Conservation (phyloP, 2,113 vertebrate genomes). For the Salminus brasiliensis region DNA sequence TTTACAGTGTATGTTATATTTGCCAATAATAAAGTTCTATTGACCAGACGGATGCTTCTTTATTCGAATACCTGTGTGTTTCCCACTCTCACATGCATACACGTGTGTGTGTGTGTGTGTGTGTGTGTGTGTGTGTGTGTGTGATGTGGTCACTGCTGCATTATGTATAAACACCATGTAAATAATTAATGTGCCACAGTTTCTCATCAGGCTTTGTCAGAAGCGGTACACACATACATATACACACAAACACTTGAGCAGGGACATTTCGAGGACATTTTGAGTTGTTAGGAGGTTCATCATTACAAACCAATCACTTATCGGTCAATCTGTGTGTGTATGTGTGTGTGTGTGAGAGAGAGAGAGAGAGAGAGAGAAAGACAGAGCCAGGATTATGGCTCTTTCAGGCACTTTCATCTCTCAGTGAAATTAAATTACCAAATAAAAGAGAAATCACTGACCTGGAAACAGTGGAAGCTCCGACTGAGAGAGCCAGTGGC, state of each 20-base stretch:
- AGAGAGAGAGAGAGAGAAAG: background rate
- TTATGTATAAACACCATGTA: slow-evolving; percentile 68
- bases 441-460: slow-evolving; percentile 43
- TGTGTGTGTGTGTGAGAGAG: background rate
- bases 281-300: slow-evolving; percentile 38
- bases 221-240: slow-evolving; percentile 69
- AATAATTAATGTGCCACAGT: slow-evolving; percentile 66
- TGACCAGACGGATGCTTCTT: slow-evolving; percentile 75
- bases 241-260: slow-evolving; percentile 2
- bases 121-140: slow-evolving; percentile 27
- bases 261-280: slow-evolving; percentile 19
- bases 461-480: slow-evolving; percentile 47
- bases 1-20: slow-evolving; percentile 96
- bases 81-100: no score
- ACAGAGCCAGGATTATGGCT: slow-evolving; percentile 29
- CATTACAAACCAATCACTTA: slow-evolving; percentile 49
- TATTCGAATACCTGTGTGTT: background rate
- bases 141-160: slow-evolving; percentile 58
- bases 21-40: slow-evolving; percentile 93
- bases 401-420: slow-evolving; percentile 25
- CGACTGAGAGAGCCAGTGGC: slow-evolving; percentile 11
- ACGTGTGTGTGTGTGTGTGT: background rate
- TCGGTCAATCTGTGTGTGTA: slow-evolving; percentile 35
- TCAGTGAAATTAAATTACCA: slow-evolving; percentile 44
- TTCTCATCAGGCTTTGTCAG: slow-evolving; percentile 36